Conservation (phyloP, 2,113 vertebrate species). For the Nothoprocta pentlandii region DNA sequence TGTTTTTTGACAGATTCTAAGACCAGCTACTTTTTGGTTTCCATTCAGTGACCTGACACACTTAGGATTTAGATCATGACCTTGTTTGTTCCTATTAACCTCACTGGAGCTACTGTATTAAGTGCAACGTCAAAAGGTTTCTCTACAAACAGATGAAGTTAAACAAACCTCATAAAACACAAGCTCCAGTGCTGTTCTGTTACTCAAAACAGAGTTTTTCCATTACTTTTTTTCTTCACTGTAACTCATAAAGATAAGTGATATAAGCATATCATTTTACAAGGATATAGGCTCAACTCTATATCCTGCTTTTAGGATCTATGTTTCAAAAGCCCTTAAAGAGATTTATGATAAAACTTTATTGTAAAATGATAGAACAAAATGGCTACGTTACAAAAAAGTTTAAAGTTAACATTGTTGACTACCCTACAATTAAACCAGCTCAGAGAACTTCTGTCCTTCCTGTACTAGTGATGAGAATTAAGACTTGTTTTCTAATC, state of each 20-base stretch:
- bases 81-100: background rate
- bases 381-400: background rate
- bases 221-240: background rate
- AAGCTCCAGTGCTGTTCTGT: background rate
- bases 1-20: background rate
- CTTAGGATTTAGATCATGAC: background rate
- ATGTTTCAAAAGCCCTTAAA: background rate
- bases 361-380: rapidly evolving
- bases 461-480: background rate
- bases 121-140: background rate
- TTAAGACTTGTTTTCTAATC: background rate
- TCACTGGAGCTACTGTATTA: background rate
- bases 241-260: background rate
- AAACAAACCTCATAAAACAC: background rate
- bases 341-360: background rate
- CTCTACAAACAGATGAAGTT: background rate
- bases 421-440: background rate
- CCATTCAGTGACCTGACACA: background rate
- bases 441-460: background rate
- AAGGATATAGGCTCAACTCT: background rate
- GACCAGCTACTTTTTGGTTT: background rate
- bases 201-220: background rate
- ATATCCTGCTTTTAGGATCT: background rate
- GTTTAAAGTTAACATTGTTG: background rate
- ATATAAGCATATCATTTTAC: background rate